Conservation (phyloP, 2,797 vertebrate genomes). For the Enteromius afrohamiltoni region DNA sequence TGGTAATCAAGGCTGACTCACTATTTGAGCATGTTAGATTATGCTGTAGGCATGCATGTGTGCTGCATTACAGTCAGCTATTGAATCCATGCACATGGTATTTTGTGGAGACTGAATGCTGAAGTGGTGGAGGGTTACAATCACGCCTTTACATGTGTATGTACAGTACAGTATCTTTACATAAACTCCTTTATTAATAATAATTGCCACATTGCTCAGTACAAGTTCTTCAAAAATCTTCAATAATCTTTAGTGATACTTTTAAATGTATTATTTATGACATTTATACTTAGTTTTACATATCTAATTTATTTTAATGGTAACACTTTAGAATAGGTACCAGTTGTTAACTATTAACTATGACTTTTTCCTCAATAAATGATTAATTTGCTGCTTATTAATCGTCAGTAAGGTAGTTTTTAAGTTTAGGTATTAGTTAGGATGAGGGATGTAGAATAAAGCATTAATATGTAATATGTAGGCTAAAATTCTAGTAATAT, state of each 20-base stretch:
- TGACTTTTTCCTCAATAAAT: too few species aligned
- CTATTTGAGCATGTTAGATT: slow-evolving; percentile 20
- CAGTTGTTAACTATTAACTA: background rate
- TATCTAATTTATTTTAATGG: background rate
- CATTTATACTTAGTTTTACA: background rate
- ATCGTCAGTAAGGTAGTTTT: too few species aligned
- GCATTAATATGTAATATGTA: too few species aligned
- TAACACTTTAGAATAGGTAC: too few species aligned
- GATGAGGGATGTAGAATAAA: too few species aligned
- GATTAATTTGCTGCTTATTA: too few species aligned
- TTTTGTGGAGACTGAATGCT: slow-evolving; percentile 16
- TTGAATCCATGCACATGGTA: slow-evolving; percentile 17
- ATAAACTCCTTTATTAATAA: background rate
- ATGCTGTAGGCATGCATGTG: slow-evolving; percentile 24
- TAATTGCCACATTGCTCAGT: background rate
- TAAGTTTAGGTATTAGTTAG: too few species aligned
- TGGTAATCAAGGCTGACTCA: slow-evolving; percentile 35
- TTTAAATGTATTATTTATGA: background rate
- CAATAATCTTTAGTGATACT: background rate
- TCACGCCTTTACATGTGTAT: background rate
- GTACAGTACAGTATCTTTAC: background rate
- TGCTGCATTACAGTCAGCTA: slow-evolving; percentile 27
- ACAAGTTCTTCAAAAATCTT: background rate
- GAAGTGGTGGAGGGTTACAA: background rate
- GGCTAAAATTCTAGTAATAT: too few species aligned